Evolutionary conservation across 37 sponge, comb jelly and placozoan genomes (phyloP), one percentile per base, ranked within the genome.

Genomic region (Amphimedon queenslandica): DNA sequence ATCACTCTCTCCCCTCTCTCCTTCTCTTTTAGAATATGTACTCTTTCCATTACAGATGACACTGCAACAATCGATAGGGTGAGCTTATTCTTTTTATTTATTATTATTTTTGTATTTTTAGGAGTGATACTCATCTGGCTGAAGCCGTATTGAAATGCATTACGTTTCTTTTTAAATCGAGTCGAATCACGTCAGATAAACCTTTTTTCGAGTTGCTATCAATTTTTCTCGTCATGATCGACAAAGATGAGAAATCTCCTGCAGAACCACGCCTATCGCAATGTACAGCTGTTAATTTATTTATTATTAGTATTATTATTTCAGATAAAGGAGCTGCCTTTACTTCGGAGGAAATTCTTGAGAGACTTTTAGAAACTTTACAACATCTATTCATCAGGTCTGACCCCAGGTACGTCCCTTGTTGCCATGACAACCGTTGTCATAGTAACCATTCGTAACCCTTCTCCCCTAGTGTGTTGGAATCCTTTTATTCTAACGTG

Each of bases 21-120:
- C 61, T 25, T n/a, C 5, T 25, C 61, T 60, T n/a, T 5, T 60
- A 5, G 61, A 60, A 6, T 60, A 60, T 60, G 61, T 60, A n/a
- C 5, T n/a, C 5, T n/a, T 60, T 11, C 61, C 61, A 25, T 11
- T 60, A 25, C 8, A 25, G 28, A 60, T n/a, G 8, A n/a, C 27
- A 25, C 28, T 60, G 21, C 61, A 60, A 11, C 61, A 60, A 60
- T 5, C 27, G 23, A 25, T n/a, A 5, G 28, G 61, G 61, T 60
- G 21, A 60, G 5, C 5, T 60, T n/a, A n/a, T n/a, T 25, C 23
- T 11, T 25, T 11, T 6, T 60, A 60, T n/a, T n/a, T 25, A 25
- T 60, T 25, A 25, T 6, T 25, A 60, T n/a, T 6, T 60, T 25
- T 60, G 5, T 60, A 60, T 60, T 60, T n/a, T 25, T 25, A 60